phyloP scores from a whole-genome alignment of 2,797 vertebrate genomes.

The Hydrophis major region DNA sequence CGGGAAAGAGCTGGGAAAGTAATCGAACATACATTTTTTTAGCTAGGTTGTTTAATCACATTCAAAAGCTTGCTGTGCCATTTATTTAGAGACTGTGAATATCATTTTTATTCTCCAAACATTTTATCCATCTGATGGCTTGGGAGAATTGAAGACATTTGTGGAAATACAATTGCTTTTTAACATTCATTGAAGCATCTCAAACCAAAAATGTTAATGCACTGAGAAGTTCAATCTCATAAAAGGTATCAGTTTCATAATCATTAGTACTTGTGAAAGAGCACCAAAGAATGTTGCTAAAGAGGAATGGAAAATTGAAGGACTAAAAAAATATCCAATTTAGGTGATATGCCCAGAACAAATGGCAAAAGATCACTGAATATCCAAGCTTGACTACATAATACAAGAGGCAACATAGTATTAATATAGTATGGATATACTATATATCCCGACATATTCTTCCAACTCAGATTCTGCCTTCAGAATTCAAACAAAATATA shows the following conservation, averaged over 20 bases:
- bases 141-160: conserved; percentile 12
- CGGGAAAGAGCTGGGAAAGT: neutral
- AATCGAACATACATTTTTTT: conserved; percentile 35
- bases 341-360: neutral
- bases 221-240: conserved; percentile 7
- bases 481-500: neutral
- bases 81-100: neutral
- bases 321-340: neutral
- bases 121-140: conserved; percentile 14
- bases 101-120: neutral
- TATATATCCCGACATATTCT: too few relatives aligned
- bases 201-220: conserved; percentile 13
- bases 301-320: neutral
- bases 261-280: neutral
- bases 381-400: neutral
- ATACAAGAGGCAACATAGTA: too few relatives aligned
- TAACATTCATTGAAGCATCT: conserved; percentile 8
- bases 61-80: neutral
- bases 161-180: conserved; percentile 27
- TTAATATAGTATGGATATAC: too few relatives aligned
- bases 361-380: neutral
- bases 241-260: neutral
- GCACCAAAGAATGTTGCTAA: neutral
- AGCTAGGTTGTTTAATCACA: conserved; percentile 23
- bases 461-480: neutral